Base-by-base conservation (phyloP, 2,797 vertebrate species). In the Gymnoscopelus microlampas region DNA sequence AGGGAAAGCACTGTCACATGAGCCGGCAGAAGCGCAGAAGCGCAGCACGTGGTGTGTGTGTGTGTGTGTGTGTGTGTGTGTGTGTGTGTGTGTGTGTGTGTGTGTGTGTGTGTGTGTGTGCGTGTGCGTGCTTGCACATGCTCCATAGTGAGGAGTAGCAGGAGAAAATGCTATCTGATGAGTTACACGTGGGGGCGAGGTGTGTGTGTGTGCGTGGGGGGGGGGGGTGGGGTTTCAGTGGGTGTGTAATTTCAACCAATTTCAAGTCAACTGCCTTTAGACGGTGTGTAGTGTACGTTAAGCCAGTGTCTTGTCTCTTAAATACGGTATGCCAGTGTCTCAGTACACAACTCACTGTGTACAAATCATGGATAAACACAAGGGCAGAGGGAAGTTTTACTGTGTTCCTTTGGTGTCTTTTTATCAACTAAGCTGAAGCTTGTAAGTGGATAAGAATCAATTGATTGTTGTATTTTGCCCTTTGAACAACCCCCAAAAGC, bases 1-100 rank as follows among this genome's bases (percentile, higher is more conserved):
- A 39, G 39, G 77, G 73, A 86, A 84, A 75, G 55, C 50, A 10
- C 71, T 71, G 66, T 88, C 89, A 90, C 88, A 91, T 89, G 91
- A 92, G 70, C 79, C 70, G 44, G 78, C 68, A 19, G 19, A 19
- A 19, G 19, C 19, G 19, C 68, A 19, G 19, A 19, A 19, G 19
- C 19, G 19, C 54, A 83, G 77, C 91, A 93, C 77, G 75, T 92
- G 90, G 85, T 80, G 71, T 39, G 57, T 71, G 68, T 60, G 35
- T 7, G 54, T 57, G 64, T 66, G 65, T 49, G 50, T 57, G 53
- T 11, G 54, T 26, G 48, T 49, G 56, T 19, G 2, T 24, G 13
- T 44, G 58, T 54, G 60, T 63, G 66, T 63, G 47, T 63, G 47
- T 60, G 58, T 29, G 15, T 63, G 49, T 53, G 60, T 62, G 60